phyloP scores from a whole-genome alignment of 2,113 vertebrate species.

The Eurypyga helias region DNA sequence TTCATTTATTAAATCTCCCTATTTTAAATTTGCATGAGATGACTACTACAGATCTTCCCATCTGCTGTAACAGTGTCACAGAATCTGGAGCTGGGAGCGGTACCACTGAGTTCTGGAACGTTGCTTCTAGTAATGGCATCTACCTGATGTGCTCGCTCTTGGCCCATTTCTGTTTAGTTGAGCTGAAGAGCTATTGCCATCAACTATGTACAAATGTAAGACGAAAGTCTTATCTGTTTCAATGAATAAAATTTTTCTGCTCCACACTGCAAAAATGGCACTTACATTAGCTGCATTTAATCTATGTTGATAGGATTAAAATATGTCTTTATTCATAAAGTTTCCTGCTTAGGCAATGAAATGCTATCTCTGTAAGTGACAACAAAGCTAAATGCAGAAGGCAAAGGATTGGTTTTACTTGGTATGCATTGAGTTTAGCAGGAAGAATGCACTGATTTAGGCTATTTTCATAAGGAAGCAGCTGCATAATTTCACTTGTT shows the following conservation, averaged over 20 bases:
- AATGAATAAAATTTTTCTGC: slow-evolving; percentile 45
- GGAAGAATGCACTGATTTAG: slow-evolving; percentile 35
- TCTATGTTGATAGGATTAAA: slow-evolving; percentile 73
- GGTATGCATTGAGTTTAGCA: slow-evolving; percentile 9
- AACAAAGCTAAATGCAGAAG: background rate
- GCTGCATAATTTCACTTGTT: slow-evolving; percentile 49
- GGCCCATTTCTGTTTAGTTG: background rate
- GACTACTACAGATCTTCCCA: background rate
- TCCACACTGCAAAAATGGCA: slow-evolving; percentile 53
- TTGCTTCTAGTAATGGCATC: background rate
- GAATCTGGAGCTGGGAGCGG: background rate
- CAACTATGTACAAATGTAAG: slow-evolving; percentile 2
- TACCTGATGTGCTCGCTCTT: background rate
- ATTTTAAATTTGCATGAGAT: background rate
- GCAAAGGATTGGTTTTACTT: background rate
- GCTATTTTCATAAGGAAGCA: slow-evolving; percentile 5
- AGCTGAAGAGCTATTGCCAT: background rate
- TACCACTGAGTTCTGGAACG: background rate
- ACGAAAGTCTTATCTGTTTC: slow-evolving; percentile 7
- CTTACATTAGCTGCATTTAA: slow-evolving; percentile 67
- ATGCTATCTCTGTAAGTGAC: slow-evolving; percentile 32
- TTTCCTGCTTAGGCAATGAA: slow-evolving; percentile 39
- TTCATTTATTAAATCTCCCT: slow-evolving; percentile 22
- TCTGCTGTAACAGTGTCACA: background rate
- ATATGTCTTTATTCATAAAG: slow-evolving; percentile 43